phyloP scores from a whole-genome alignment of 2,113 vertebrate species.

The Xyliphius kryptos region DNA sequence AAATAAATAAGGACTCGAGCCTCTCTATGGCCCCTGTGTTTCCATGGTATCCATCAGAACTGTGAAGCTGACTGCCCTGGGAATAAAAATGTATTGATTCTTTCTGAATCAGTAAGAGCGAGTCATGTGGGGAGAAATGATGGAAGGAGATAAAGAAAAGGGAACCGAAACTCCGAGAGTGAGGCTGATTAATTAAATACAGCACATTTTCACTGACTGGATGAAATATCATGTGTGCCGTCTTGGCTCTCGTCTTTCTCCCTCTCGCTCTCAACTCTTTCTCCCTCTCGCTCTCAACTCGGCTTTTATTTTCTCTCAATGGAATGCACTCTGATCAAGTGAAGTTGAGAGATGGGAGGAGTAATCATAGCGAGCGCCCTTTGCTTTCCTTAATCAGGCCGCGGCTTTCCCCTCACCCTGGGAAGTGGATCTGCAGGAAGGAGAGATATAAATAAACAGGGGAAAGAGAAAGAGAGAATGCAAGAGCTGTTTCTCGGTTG shows the following conservation, averaged over 20 bases:
- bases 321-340: neutral
- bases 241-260: slow-evolving; percentile 4
- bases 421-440: slow-evolving; percentile 12
- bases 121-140: neutral
- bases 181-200: slow-evolving; percentile 24
- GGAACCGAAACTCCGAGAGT: neutral
- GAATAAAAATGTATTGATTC: slow-evolving; percentile 59
- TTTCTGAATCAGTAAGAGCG: slow-evolving; percentile 25
- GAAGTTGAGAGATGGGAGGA: slow-evolving; percentile 22
- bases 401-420: slow-evolving; percentile 6
- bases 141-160: neutral
- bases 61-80: slow-evolving; percentile 40
- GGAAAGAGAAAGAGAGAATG: slow-evolving; percentile 1
- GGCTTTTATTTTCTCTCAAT: slow-evolving; percentile 23
- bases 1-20: slow-evolving; percentile 14
- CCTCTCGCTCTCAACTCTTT: neutral
- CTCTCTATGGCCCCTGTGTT: slow-evolving; percentile 19
- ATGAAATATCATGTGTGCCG: neutral
- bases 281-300: too few species aligned
- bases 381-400: slow-evolving; percentile 26
- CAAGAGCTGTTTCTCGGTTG: slow-evolving; percentile 1
- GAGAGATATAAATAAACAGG: slow-evolving; percentile 36
- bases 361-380: slow-evolving; percentile 20
- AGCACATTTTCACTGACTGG: neutral
- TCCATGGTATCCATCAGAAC: slow-evolving; percentile 37